Evolutionary conservation across 1,140 invertebrate genomes (phyloP).

Genomic region (Drosophila asahinai): DNA sequence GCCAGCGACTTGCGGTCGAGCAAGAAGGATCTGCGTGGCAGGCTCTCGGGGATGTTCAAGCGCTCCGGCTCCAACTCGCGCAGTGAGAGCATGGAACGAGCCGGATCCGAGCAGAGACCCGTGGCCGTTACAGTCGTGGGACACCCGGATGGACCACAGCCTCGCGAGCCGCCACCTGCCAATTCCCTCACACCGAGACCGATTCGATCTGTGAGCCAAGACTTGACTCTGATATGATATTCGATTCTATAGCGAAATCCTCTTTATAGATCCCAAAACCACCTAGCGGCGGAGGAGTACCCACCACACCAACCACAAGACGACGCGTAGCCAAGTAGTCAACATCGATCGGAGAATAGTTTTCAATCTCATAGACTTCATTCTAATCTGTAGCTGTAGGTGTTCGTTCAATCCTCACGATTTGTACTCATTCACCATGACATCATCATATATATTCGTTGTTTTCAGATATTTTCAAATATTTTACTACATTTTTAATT

Average conservation of each 20-base stretch:
- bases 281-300: conserved; percentile 69
- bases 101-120: conserved; percentile 67
- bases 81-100: conserved; percentile 75
- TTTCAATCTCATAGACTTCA: conserved; percentile 48
- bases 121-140: conserved; percentile 81
- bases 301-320: conserved; percentile 79
- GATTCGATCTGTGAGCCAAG: conserved; percentile 72
- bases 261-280: conserved; percentile 76
- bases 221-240: neutral
- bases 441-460: conserved; percentile 51
- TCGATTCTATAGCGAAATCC: neutral
- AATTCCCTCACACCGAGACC: conserved; percentile 79
- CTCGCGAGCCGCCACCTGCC: conserved; percentile 76
- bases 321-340: conserved; percentile 75
- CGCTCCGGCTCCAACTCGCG: conserved; percentile 85
- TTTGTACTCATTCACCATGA: conserved; percentile 24
- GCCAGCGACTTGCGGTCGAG: conserved; percentile 87
- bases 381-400: conserved; percentile 55
- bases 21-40: conserved; percentile 92
- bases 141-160: conserved; percentile 75
- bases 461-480: conserved; percentile 44
- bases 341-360: conserved; percentile 19
- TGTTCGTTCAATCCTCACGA: conserved; percentile 30
- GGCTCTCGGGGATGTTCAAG: conserved; percentile 93
- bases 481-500: conserved; percentile 51